phyloP scores from a whole-genome alignment of 2,797 vertebrate genomes.

The Catostomus latipinnis region DNA sequence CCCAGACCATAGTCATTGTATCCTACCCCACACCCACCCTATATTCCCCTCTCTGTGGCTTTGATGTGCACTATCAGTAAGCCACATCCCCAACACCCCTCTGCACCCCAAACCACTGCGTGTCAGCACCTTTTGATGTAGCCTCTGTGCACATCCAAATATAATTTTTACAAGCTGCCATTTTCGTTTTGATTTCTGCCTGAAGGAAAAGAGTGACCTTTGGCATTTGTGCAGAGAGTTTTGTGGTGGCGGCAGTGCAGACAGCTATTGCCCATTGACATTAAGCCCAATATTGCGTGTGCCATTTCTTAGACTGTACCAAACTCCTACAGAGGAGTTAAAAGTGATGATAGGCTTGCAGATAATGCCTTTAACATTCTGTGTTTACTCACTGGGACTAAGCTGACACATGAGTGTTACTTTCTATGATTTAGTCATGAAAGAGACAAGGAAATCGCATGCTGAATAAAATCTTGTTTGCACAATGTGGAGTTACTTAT shows the following conservation, averaged over 20 bases:
- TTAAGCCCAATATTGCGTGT: constrained; percentile 50
- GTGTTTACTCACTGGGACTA: constrained; percentile 1
- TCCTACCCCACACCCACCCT: constrained; percentile 46
- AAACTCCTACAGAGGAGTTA: constrained; percentile 15
- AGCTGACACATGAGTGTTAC: not conserved
- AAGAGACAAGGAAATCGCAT: not conserved
- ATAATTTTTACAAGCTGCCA: constrained; percentile 77
- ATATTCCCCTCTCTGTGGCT: constrained; percentile 59
- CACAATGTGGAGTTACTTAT: not conserved
- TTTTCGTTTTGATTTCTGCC: constrained; percentile 80
- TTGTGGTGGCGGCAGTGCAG: constrained; percentile 55
- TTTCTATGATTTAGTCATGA: not conserved
- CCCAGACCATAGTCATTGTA: constrained; percentile 39
- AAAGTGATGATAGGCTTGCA: constrained; percentile 36
- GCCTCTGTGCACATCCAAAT: constrained; percentile 74
- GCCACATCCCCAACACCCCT: constrained; percentile 64
- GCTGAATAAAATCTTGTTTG: not conserved
- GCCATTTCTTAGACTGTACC: constrained; percentile 37
- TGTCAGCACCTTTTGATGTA: constrained; percentile 79
- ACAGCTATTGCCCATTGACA: constrained; percentile 54
- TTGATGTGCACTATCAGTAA: constrained; percentile 78
- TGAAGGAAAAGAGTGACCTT: constrained; percentile 74
- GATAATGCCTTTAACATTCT: constrained; percentile 22
- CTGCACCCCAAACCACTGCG: constrained; percentile 53
- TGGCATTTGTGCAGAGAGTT: constrained; percentile 68